Evolutionary conservation across 2,113 vertebrate species (phyloP).

Genomic region (Emydura subglobosa): DNA sequence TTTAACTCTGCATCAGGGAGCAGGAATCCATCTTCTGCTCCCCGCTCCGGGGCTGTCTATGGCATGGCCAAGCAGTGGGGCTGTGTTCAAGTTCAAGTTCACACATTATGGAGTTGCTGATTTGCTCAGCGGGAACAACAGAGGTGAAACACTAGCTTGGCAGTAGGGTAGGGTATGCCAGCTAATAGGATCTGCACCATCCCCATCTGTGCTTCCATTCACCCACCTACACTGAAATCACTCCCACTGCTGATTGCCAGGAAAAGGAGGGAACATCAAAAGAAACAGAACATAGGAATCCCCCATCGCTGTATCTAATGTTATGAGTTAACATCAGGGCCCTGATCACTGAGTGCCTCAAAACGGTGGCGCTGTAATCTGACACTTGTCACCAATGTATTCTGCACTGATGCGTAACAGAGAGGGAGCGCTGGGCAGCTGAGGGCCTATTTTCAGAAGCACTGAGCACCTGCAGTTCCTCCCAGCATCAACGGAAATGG

Average conservation of each 20-base stretch:
- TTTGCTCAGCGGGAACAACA: background rate
- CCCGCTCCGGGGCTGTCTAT: background rate
- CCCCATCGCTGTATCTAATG: background rate
- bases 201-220: background rate
- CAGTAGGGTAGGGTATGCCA: background rate
- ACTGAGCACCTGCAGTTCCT: background rate
- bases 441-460: background rate
- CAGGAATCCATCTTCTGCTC: background rate
- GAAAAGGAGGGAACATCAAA: background rate
- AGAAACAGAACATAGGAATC: background rate
- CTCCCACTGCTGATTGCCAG: background rate
- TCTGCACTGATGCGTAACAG: background rate
- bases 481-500: background rate
- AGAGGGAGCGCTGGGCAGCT: background rate
- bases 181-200: background rate
- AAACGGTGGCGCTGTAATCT: background rate
- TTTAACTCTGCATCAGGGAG: background rate
- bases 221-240: background rate
- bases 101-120: background rate
- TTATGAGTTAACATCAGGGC: background rate
- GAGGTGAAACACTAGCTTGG: background rate
- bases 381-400: rapidly evolving
- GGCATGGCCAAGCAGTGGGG: background rate
- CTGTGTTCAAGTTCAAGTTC: background rate
- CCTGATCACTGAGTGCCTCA: background rate